Conservation (phyloP, 2,113 vertebrate species). For the Sebastes fasciatus region DNA sequence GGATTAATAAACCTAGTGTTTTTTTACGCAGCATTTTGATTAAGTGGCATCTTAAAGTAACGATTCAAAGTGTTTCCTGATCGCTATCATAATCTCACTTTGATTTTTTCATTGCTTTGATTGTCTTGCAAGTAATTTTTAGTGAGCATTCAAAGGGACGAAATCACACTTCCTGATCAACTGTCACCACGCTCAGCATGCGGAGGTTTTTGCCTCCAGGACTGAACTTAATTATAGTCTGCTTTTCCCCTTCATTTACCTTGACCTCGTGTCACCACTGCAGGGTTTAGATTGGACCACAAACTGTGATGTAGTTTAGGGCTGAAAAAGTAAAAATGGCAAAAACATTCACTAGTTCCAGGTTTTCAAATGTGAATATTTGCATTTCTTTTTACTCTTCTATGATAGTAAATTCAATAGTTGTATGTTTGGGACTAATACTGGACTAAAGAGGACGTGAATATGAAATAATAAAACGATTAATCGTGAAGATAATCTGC, state of each 20-base stretch:
- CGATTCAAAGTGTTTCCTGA: background rate
- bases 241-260: slow-evolving; percentile 54
- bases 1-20: slow-evolving; percentile 18
- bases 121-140: slow-evolving; percentile 31
- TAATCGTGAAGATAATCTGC: background rate
- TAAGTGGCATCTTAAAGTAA: background rate
- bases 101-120: background rate
- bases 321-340: background rate
- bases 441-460: background rate
- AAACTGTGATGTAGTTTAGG: background rate
- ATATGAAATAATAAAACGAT: background rate
- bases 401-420: background rate
- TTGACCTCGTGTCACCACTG: slow-evolving; percentile 41
- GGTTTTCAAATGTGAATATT: background rate
- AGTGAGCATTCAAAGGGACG: slow-evolving; percentile 23
- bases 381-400: background rate
- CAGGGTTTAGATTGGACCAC: background rate
- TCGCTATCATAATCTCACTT: background rate
- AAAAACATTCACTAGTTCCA: background rate
- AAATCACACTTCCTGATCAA: slow-evolving; percentile 46
- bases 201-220: slow-evolving; percentile 29
- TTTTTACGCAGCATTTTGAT: slow-evolving; percentile 11
- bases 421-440: background rate
- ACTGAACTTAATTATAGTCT: slow-evolving; percentile 53
- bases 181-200: slow-evolving; percentile 64